These are phyloP conservation scores for Troides oblongomaculatus DNA, from an alignment of 2,888 invertebrate species.

Conservation along the genomic window DNA sequence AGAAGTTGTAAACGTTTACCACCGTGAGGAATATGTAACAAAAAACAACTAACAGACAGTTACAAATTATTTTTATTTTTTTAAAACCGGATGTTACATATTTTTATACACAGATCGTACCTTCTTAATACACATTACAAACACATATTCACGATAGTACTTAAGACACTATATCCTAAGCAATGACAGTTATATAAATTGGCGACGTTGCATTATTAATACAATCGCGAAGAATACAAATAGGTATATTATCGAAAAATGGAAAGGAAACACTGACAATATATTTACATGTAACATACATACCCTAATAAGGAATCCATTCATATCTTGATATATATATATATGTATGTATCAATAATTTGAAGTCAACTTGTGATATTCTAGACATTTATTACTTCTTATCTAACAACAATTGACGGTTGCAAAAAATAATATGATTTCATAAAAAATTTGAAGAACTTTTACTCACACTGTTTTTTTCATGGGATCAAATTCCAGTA, in stretches of 20 bases:
- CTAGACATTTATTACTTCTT: too few relatives aligned
- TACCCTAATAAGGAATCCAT: too few relatives aligned
- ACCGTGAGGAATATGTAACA: neutral
- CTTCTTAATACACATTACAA: slow-evolving; percentile 54
- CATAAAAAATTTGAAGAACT: too few relatives aligned
- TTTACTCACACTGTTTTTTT: too few relatives aligned
- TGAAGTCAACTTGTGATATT: too few relatives aligned
- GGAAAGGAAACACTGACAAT: neutral
- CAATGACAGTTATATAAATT: slow-evolving; percentile 3
- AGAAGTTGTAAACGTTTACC: too few relatives aligned
- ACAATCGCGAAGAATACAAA: neutral
- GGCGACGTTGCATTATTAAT: neutral
- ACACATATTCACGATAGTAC: slow-evolving; percentile 48
- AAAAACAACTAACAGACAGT: slow-evolving; percentile 30
- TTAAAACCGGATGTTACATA: slow-evolving; percentile 66
- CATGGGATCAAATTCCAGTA: too few relatives aligned
- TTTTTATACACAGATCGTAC: slow-evolving; percentile 64
- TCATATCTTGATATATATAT: too few relatives aligned
- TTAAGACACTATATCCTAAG: slow-evolving; percentile 11
- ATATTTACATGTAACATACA: neutral
- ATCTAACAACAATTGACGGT: too few relatives aligned
- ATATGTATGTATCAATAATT: too few relatives aligned
- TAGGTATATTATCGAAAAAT: neutral
- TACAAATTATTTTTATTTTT: slow-evolving; percentile 65
- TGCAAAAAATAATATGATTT: too few relatives aligned